Percentiles rank a stretch among this genome's conserved stretches.
phyloP scores from a whole-genome alignment of 2,888 invertebrate species.

The Brachypalpus laphriformis region DNA sequence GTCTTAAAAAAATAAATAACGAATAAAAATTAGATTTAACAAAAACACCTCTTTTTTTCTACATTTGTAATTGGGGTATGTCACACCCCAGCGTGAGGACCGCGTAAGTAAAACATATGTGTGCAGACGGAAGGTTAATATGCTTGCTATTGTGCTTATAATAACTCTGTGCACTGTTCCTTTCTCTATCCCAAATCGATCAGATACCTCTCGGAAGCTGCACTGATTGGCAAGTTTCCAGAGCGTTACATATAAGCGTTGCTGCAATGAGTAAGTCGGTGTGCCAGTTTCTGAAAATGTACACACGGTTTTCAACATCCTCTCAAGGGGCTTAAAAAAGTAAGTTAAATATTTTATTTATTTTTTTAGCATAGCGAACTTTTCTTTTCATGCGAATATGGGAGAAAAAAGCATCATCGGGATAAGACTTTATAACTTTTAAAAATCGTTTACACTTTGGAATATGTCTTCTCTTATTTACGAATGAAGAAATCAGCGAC shows the following conservation, averaged over 20 bases:
- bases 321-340: not conserved
- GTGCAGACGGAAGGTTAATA: too few species aligned
- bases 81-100: too few species aligned
- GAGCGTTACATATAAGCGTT: not conserved
- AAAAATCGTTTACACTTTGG: too few species aligned
- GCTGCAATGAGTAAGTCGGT: not conserved
- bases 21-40: too few species aligned
- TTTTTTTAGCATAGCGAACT: not conserved
- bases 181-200: constrained; percentile 14
- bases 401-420: not conserved
- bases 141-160: not conserved
- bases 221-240: constrained; percentile 7
- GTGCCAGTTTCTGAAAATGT: not conserved
- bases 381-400: not conserved
- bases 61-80: too few species aligned
- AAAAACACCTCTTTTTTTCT: too few species aligned
- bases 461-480: too few species aligned
- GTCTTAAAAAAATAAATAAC: too few species aligned
- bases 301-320: too few species aligned
- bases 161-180: constrained; percentile 6
- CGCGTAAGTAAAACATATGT: too few species aligned
- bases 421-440: too few species aligned
- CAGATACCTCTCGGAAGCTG: constrained; percentile 13
- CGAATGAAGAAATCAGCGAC: too few species aligned
- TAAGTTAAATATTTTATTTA: not conserved